Conservation (phyloP, 2,797 vertebrate species). For the Anas capensis region DNA sequence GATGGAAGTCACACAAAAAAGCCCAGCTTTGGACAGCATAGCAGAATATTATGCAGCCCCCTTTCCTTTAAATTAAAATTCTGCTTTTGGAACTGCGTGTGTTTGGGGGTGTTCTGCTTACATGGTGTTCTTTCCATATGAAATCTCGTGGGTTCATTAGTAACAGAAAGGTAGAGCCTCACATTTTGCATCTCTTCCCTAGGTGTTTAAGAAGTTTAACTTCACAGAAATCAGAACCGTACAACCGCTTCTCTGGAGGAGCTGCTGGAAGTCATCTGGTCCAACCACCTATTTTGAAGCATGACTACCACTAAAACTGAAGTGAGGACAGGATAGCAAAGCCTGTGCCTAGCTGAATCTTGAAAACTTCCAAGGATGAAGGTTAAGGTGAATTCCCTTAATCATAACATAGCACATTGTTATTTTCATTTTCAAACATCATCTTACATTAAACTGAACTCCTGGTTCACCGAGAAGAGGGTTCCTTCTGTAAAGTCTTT, state of each 20-base stretch:
- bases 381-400: conserved; percentile 26
- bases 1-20: not conserved
- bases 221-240: not conserved
- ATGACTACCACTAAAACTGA: not conserved
- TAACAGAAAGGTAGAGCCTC: not conserved
- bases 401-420: conserved; percentile 34
- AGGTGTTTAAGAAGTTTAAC: not conserved
- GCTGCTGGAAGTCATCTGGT: not conserved
- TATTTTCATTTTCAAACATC: conserved; percentile 69
- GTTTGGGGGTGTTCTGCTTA: not conserved
- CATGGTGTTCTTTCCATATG: not conserved
- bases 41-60: not conserved
- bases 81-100: not conserved
- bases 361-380: not conserved
- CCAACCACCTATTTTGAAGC: not conserved
- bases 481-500: conserved; percentile 99
- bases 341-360: not conserved
- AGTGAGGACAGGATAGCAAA: not conserved
- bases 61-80: not conserved
- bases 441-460: conserved; percentile 98
- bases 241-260: not conserved
- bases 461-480: conserved; percentile 97
- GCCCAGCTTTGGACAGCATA: not conserved
- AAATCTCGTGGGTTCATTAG: not conserved
- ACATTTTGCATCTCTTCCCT: not conserved